Evolutionary conservation across 2,113 vertebrate species (phyloP).

Genomic region (Candoia aspera): DNA sequence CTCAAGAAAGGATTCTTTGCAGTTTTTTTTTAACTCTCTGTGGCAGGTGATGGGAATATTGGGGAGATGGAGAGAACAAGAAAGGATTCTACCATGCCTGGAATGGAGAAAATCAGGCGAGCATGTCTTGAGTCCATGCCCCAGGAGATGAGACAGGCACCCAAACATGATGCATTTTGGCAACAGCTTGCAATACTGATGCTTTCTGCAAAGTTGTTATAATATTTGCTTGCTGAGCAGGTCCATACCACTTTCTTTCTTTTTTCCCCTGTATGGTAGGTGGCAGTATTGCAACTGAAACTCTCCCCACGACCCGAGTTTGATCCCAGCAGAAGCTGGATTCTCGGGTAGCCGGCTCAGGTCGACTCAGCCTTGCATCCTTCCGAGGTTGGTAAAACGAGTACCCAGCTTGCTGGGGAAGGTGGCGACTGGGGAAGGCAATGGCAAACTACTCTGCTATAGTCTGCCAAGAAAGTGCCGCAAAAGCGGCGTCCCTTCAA

Average conservation of each 20-base stretch:
- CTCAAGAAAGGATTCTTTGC: constrained; percentile 14
- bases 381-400: too few species aligned
- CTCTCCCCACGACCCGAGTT: too few species aligned
- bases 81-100: constrained; percentile 35
- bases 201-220: constrained; percentile 18
- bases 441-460: too few species aligned
- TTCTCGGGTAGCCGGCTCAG: too few species aligned
- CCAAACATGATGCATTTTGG: not conserved
- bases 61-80: constrained; percentile 50
- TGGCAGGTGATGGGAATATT: constrained; percentile 55
- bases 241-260: not conserved
- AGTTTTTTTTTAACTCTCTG: constrained; percentile 19
- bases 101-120: constrained; percentile 14
- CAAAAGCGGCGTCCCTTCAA: too few species aligned
- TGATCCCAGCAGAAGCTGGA: too few species aligned
- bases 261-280: not conserved
- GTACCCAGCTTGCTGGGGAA: too few species aligned
- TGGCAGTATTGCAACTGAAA: too few species aligned
- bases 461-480: too few species aligned
- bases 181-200: not conserved
- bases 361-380: too few species aligned
- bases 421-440: too few species aligned
- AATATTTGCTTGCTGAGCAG: not conserved
- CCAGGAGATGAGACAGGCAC: not conserved
- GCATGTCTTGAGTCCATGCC: not conserved